Percentiles rank a stretch among this genome's conserved stretches.
These are phyloP conservation scores for Chloropsis cyanopogon DNA, from an alignment of 2,113 vertebrate genomes.

Conservation along the genomic window DNA sequence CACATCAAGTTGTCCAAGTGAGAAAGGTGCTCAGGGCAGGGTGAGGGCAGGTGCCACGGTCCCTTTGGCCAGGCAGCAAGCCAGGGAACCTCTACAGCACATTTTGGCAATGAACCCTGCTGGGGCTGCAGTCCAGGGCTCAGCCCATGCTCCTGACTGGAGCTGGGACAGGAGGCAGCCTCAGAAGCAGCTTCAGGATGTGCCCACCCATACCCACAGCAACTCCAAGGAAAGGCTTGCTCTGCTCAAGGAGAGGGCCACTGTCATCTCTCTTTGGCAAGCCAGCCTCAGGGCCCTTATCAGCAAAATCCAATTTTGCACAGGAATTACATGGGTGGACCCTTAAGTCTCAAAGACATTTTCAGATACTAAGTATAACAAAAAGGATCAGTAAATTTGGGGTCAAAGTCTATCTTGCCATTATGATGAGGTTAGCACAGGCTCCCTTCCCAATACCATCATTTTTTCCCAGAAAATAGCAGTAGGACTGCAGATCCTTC, in stretches of 20 bases:
- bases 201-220: neutral
- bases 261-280: neutral
- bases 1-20: neutral
- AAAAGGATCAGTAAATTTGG: neutral
- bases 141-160: rapidly evolving
- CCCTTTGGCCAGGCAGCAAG: neutral
- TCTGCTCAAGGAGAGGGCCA: neutral
- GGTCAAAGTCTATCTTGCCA: neutral
- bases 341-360: neutral
- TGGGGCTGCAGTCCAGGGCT: neutral
- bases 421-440: neutral
- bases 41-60: neutral
- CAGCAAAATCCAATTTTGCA: neutral
- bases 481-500: neutral
- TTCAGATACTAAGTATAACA: neutral
- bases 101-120: neutral
- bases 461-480: neutral
- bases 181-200: rapidly evolving
- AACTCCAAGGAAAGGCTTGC: neutral
- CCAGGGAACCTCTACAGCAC: neutral
- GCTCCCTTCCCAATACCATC: neutral
- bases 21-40: neutral
- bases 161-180: rapidly evolving
- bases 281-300: neutral
- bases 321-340: neutral